Evolutionary conservation across 2,888 invertebrate species (phyloP).

Genomic region (Scrobipalpa atriplicella): DNA sequence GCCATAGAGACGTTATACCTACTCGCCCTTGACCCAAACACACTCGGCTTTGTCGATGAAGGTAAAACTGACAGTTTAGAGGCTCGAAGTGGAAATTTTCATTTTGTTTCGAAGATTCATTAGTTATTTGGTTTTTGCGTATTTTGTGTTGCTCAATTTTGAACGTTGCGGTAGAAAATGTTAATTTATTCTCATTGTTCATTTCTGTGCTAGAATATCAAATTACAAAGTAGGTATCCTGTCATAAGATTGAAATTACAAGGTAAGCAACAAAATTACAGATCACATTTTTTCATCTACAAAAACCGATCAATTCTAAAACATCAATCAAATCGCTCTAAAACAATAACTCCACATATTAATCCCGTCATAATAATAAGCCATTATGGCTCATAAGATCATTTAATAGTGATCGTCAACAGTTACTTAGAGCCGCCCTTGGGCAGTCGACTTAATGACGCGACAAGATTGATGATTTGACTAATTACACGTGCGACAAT

Average conservation of each 20-base stretch:
- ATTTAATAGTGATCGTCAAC: constrained; percentile 68
- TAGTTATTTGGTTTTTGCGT: constrained; percentile 6
- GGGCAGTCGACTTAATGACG: constrained; percentile 67
- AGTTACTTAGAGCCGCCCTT: constrained; percentile 59
- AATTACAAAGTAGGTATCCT: neutral
- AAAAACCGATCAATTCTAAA: constrained; percentile 46
- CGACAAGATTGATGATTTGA: constrained; percentile 74
- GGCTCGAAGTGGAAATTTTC: constrained; percentile 5
- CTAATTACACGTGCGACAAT: constrained; percentile 79
- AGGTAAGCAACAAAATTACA: neutral
- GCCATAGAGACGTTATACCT: constrained; percentile 41
- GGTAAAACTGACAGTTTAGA: neutral
- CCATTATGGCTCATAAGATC: constrained; percentile 68
- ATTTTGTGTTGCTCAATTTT: neutral
- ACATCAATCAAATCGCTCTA: constrained; percentile 74
- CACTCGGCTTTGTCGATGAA: neutral
- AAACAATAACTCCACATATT: constrained; percentile 75
- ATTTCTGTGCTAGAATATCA: neutral
- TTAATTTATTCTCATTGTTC: neutral
- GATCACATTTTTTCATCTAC: constrained; percentile 31
- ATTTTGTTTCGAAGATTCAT: constrained; percentile 1
- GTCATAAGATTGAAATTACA: neutral
- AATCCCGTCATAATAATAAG: constrained; percentile 72
- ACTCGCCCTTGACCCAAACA: constrained; percentile 47
- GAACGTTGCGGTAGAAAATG: neutral